Evolutionary conservation across 1,140 invertebrate species (phyloP).

Genomic region (Rhynchophorus ferrugineus): DNA sequence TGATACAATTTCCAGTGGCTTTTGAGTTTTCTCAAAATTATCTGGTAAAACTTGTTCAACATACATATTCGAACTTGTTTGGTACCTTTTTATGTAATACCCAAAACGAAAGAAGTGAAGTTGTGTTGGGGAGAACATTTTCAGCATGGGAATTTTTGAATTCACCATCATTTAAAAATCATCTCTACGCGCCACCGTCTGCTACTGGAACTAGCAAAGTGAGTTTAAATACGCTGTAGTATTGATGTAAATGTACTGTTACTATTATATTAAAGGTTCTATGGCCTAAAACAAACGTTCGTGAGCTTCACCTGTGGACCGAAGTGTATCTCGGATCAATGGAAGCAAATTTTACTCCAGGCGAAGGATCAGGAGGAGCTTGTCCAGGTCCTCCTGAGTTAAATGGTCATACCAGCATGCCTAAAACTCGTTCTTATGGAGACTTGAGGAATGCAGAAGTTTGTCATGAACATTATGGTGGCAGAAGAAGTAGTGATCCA

Average conservation of each 20-base stretch:
- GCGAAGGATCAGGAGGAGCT: slow-evolving; percentile 21
- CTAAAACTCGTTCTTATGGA: slow-evolving; percentile 73
- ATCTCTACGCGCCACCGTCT: slow-evolving; percentile 64
- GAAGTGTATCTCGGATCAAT: slow-evolving; percentile 71
- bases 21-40: slow-evolving; percentile 94
- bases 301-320: slow-evolving; percentile 75
- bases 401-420: slow-evolving; percentile 46
- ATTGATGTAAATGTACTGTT: no score
- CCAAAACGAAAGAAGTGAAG: slow-evolving; percentile 62
- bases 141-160: slow-evolving; percentile 83
- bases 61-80: slow-evolving; percentile 92
- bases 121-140: slow-evolving; percentile 65
- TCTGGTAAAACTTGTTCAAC: slow-evolving; percentile 90
- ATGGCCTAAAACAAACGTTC: slow-evolving; percentile 76
- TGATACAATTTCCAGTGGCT: slow-evolving; percentile 79
- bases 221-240: neutral
- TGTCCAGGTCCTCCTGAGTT: slow-evolving; percentile 29
- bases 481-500: slow-evolving; percentile 73
- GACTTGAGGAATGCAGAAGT: slow-evolving; percentile 54
- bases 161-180: slow-evolving; percentile 74
- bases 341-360: slow-evolving; percentile 38
- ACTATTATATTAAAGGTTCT: slow-evolving; percentile 63
- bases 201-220: slow-evolving; percentile 27
- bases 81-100: slow-evolving; percentile 95
- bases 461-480: slow-evolving; percentile 34